These are phyloP conservation scores for Entomobrya proxima DNA, from an alignment of 2,888 invertebrate species.

Conservation along the genomic window DNA sequence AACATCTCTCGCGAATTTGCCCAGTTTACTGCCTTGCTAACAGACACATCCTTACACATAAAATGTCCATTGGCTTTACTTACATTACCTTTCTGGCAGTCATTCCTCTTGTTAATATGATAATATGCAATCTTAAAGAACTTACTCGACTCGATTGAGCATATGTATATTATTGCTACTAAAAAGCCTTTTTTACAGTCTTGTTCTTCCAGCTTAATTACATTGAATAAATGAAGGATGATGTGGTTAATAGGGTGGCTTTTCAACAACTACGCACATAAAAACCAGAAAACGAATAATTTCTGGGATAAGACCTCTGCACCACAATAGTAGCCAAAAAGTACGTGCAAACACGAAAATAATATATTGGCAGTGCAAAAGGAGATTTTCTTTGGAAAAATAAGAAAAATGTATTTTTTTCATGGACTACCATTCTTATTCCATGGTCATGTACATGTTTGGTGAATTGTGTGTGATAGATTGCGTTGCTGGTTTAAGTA, in stretches of 20 bases:
- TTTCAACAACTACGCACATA: slow-evolving; percentile 55
- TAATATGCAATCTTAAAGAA: too few species aligned
- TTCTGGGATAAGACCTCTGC: slow-evolving; percentile 3
- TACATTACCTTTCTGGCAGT: background rate
- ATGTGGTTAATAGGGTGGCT: slow-evolving; percentile 64
- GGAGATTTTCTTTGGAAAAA: slow-evolving; percentile 10
- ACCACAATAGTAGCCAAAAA: background rate
- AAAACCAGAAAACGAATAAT: slow-evolving; percentile 56
- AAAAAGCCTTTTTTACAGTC: slow-evolving; percentile 31
- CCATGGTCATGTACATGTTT: slow-evolving; percentile 2
- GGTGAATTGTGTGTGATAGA: too few species aligned
- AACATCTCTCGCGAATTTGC: slow-evolving; percentile 63
- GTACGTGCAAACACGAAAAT: background rate
- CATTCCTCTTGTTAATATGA: too few species aligned
- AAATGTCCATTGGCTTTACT: slow-evolving; percentile 14
- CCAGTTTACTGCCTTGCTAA: slow-evolving; percentile 36
- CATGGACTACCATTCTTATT: background rate
- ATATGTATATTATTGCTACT: background rate
- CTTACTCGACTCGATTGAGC: too few species aligned
- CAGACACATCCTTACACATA: slow-evolving; percentile 22
- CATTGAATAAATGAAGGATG: slow-evolving; percentile 61
- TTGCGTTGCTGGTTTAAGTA: background rate
- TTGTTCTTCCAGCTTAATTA: slow-evolving; percentile 60
- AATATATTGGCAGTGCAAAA: background rate
- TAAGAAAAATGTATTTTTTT: background rate